Percentiles rank a stretch among this genome's conserved stretches.
Evolutionary conservation across 2,888 invertebrate species (phyloP).

Genomic region (Schizotus pectinicornis): DNA sequence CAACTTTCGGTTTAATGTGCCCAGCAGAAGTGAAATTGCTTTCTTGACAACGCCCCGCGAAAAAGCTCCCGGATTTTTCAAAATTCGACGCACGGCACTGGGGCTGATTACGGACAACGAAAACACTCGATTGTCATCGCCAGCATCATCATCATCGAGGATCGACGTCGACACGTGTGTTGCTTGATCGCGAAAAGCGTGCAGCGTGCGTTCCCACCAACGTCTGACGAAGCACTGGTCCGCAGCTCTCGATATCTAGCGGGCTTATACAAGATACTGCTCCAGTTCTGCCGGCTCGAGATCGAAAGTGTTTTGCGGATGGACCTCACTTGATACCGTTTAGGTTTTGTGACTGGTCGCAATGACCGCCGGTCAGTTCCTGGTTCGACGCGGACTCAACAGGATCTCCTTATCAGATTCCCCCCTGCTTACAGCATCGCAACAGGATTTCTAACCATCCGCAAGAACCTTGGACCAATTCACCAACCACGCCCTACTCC

Average conservation of each 20-base stretch:
- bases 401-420: slow-evolving; percentile 32
- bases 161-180: slow-evolving; percentile 39
- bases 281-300: slow-evolving; percentile 53
- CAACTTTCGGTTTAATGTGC: neutral
- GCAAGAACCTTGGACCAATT: too few relatives aligned
- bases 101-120: too few relatives aligned
- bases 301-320: slow-evolving; percentile 57
- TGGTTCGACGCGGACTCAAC: slow-evolving; percentile 40
- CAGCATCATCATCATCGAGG: slow-evolving; percentile 6
- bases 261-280: slow-evolving; percentile 54
- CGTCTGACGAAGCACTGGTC: slow-evolving; percentile 52
- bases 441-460: slow-evolving; percentile 2
- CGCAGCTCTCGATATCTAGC: slow-evolving; percentile 49
- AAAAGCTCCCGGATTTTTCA: neutral
- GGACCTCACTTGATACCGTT: slow-evolving; percentile 54
- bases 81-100: neutral
- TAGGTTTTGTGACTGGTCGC: slow-evolving; percentile 47
- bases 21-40: slow-evolving; percentile 7
- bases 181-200: slow-evolving; percentile 35
- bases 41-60: slow-evolving; percentile 4
- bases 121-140: neutral
- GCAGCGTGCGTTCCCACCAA: slow-evolving; percentile 48
- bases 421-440: neutral
- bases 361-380: slow-evolving; percentile 50
- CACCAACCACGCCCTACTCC: too few relatives aligned